Percentiles rank a stretch among this genome's conserved stretches.
phyloP scores from a whole-genome alignment of 2,113 vertebrate genomes.

The Tychaedon coryphoeus region DNA sequence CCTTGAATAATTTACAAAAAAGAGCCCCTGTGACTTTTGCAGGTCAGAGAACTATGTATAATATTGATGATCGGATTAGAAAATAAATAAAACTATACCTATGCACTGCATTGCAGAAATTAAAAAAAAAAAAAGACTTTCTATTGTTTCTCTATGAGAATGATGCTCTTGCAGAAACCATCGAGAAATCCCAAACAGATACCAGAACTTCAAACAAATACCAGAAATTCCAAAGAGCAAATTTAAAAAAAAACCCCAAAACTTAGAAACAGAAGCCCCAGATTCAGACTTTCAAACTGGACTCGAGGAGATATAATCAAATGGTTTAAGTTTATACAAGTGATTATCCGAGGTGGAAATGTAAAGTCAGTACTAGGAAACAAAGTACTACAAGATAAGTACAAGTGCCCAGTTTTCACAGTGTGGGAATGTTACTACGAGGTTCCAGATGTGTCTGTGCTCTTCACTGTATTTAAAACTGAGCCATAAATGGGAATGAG shows the following conservation, averaged over 20 bases:
- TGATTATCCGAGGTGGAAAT: not conserved
- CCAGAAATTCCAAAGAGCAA: not conserved
- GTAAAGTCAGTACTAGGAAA: not conserved
- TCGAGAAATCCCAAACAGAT: not conserved
- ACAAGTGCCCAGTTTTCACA: not conserved
- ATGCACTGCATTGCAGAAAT: not conserved
- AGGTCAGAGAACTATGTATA: not conserved
- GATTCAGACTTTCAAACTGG: not conserved
- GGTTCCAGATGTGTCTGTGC: not conserved
- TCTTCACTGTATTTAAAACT: not conserved
- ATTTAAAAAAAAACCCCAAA: not conserved
- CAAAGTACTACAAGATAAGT: not conserved
- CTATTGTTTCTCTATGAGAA: not conserved
- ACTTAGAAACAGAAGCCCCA: not conserved
- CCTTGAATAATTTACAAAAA: not conserved
- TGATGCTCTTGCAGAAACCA: not conserved
- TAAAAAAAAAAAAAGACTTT: not conserved
- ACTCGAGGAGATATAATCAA: not conserved
- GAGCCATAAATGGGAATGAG: not conserved
- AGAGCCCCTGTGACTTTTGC: not conserved
- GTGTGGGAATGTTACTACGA: not conserved
- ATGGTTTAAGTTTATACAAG: not conserved
- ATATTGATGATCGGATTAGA: not conserved
- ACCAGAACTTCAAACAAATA: not conserved
- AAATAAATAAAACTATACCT: not conserved